Conservation (phyloP, 2,797 vertebrate species). For the Australoheros facetus region DNA sequence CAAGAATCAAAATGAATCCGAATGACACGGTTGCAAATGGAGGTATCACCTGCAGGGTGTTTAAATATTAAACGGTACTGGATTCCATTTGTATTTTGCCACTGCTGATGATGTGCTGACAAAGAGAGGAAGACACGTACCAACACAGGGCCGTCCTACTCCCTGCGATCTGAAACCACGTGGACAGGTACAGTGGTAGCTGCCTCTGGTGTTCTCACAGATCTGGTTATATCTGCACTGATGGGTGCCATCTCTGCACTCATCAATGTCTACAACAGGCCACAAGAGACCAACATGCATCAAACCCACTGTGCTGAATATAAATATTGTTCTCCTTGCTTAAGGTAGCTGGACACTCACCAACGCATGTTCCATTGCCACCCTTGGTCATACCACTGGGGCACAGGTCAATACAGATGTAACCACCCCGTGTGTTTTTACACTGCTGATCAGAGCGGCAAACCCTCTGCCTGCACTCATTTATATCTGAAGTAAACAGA, state of each 20-base stretch:
- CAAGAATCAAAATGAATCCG: background rate
- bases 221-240: constrained; percentile 95
- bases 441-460: constrained; percentile 95
- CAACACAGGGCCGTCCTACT: constrained; percentile 87
- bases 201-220: constrained; percentile 93
- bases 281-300: background rate
- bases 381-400: constrained; percentile 92
- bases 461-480: constrained; percentile 93
- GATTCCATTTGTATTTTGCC: background rate
- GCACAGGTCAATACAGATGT: constrained; percentile 95
- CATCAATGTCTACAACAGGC: constrained; percentile 87
- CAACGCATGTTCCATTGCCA: constrained; percentile 90
- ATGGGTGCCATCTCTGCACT: constrained; percentile 92
- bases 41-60: background rate
- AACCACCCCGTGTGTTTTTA: constrained; percentile 94
- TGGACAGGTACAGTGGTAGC: constrained; percentile 93
- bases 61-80: background rate
- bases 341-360: constrained; percentile 76
- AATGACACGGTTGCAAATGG: background rate
- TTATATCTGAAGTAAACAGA: constrained; percentile 84
- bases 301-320: background rate
- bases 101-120: background rate
- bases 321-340: background rate
- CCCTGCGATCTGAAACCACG: constrained; percentile 91
- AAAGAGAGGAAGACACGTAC: constrained; percentile 76